phyloP scores from a whole-genome alignment of 2,113 vertebrate genomes.

The Willisornis vidua region DNA sequence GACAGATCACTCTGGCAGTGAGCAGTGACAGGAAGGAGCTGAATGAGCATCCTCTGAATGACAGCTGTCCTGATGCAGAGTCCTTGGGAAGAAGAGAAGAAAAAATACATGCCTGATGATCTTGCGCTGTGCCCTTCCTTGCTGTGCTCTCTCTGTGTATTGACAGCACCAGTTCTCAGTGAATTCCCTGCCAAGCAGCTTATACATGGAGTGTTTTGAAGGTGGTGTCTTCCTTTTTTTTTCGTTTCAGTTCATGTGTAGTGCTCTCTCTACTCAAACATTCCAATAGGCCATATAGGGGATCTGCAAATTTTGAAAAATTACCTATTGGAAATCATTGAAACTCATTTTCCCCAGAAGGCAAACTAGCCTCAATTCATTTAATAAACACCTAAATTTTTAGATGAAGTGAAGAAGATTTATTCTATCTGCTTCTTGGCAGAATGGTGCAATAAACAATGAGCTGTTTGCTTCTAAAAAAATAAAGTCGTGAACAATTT shows the following conservation, averaged over 20 bases:
- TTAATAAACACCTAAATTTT: background rate
- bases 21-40: background rate
- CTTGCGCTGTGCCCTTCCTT: rapidly evolving
- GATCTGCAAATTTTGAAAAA: background rate
- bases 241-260: background rate
- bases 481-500: background rate
- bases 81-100: background rate
- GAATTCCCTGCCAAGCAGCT: background rate
- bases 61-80: rapidly evolving
- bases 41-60: background rate
- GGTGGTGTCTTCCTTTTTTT: background rate
- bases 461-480: background rate
- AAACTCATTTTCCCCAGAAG: background rate
- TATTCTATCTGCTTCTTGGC: background rate
- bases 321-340: background rate
- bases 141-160: background rate
- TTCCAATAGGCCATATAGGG: background rate
- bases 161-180: rapidly evolving
- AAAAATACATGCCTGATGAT: rapidly evolving
- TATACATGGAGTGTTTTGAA: background rate
- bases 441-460: background rate
- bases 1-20: background rate
- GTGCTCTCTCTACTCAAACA: background rate
- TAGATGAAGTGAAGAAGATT: background rate
- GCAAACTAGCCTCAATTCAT: background rate